Base-by-base conservation (phyloP, 2,113 vertebrate species). In the Eonycteris spelaea region DNA sequence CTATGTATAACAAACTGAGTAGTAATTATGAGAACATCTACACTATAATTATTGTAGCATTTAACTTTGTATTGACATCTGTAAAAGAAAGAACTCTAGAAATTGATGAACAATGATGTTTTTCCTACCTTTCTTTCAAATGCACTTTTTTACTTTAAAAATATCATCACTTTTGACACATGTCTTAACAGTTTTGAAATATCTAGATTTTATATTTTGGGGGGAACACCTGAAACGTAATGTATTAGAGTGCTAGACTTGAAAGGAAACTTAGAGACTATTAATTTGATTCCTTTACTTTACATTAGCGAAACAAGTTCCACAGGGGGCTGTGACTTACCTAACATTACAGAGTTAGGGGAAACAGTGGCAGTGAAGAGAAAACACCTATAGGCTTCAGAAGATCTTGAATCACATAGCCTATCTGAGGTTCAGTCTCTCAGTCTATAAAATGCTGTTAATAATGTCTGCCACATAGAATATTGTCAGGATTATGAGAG, bases 51-150 rank as follows among this genome's bases (percentile, higher is more conserved):
- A 98, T 97, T 97, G 94, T 95, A 98, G 96, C 94, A 97, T 95
- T 98, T 98, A 98, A 98, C 97, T 98, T 97, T 98, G 95, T 98
- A 98, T 98, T 98, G 98, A 98, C 98, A 98, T 98, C 93, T 98
- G 94, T 98, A 98, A 98, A 97, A 98, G 92, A 98, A 96, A 97
- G 97, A 98, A 98, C 95, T 97, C 98, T 96, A 85, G 90, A 94
- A 97, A 98, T 92, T 98, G 98, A 98, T 98, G 98, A 98, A 97
- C 93, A 98, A 94, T 98, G 95, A 97, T 95, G 83, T 95, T 92
- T 96, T 98, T 97, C 94, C 96, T 98, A 85, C 73, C 82, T 98
- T 96, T 85, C 94, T 95, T 96, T 96, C 63, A 93, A 48, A 88
- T 67, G 33, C 5, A 79, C 59, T 8, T 91, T 86, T 86, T 97